A percentile compares a stretch with the other conserved stretches of the same genome.
Conservation (phyloP, 2,797 vertebrate genomes). For the Tenualosa thibaudeaui region DNA sequence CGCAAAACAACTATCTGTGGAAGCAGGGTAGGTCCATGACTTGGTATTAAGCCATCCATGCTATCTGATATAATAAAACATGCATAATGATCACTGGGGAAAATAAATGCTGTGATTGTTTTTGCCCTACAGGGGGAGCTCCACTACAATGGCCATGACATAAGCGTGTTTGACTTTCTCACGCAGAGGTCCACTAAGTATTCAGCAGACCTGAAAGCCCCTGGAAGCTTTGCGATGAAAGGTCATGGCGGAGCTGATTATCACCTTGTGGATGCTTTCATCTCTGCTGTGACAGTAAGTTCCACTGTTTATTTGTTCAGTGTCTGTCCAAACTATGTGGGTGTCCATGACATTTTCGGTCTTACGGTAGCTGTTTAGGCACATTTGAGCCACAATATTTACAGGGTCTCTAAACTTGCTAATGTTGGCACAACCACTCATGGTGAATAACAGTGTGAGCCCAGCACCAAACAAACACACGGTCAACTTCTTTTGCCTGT, state of each 20-base stretch:
- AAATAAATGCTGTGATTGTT: neutral
- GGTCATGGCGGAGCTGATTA: conserved; percentile 79
- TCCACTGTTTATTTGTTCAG: neutral
- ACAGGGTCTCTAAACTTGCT: neutral
- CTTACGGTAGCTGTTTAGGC: neutral
- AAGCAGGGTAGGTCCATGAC: conserved; percentile 70
- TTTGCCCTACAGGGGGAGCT: conserved; percentile 76
- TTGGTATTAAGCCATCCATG: neutral
- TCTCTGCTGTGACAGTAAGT: conserved; percentile 80
- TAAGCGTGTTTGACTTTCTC: conserved; percentile 79
- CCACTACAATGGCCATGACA: conserved; percentile 58
- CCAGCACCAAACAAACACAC: conserved; percentile 15
- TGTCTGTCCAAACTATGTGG: neutral
- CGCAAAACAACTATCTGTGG: conserved; percentile 78
- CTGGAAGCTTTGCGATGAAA: conserved; percentile 45
- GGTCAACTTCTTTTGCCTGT: neutral
- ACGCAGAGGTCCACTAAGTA: conserved; percentile 64
- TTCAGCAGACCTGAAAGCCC: conserved; percentile 27
- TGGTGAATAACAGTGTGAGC: neutral
- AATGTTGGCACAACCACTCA: neutral
- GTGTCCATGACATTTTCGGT: neutral
- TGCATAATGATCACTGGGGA: neutral
- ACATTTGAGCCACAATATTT: neutral
- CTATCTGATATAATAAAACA: neutral
- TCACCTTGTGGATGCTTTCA: conserved; percentile 75